Evolutionary conservation across 2,113 vertebrate genomes (phyloP).

Genomic region (Eurystomus gularis): DNA sequence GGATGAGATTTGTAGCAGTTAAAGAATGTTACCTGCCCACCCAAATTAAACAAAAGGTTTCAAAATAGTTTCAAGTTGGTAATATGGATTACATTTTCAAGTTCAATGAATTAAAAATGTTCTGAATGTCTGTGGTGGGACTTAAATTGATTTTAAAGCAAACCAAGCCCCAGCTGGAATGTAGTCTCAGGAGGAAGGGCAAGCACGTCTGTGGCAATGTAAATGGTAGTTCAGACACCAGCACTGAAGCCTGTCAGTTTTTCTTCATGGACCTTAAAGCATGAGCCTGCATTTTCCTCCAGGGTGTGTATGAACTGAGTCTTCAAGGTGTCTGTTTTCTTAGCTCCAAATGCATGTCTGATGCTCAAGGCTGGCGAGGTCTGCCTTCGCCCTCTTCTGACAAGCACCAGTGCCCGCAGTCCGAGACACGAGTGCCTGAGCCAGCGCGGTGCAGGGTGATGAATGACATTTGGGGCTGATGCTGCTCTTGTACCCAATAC

Average conservation of each 20-base stretch:
- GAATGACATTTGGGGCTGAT: accelerated
- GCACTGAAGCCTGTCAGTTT: not conserved
- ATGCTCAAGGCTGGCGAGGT: not conserved
- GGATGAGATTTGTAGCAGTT: not conserved
- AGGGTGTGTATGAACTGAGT: not conserved
- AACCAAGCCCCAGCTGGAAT: not conserved
- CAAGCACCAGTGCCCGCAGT: accelerated
- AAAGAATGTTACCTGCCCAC: not conserved
- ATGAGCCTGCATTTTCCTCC: not conserved
- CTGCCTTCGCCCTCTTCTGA: not conserved
- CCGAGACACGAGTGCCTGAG: accelerated
- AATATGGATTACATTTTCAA: not conserved
- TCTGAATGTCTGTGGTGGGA: not conserved
- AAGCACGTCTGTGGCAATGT: accelerated
- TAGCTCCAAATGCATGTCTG: not conserved
- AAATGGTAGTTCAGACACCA: not conserved
- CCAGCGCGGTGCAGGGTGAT: accelerated
- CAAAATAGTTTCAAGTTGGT: not conserved
- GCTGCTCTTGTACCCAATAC: not conserved
- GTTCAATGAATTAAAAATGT: not conserved
- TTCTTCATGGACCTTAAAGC: not conserved
- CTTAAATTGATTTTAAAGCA: not conserved
- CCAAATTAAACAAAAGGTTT: not conserved
- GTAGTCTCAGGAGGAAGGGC: not conserved
- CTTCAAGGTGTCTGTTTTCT: not conserved